Evolutionary conservation across 2,113 vertebrate species (phyloP).

Genomic region (Ophiodon elongatus): DNA sequence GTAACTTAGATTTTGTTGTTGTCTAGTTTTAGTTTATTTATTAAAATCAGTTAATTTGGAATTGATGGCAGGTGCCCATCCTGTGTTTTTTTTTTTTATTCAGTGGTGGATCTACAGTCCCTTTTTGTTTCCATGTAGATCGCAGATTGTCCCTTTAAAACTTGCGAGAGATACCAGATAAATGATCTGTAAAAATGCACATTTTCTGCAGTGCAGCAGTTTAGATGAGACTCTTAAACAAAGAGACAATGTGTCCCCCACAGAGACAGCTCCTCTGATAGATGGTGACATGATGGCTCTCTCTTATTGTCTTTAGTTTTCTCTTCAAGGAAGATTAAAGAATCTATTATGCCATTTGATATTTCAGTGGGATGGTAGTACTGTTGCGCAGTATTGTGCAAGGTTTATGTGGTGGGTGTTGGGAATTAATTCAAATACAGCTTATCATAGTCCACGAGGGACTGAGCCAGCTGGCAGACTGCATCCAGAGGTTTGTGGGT

Average conservation of each 20-base stretch:
- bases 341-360: constrained; percentile 60
- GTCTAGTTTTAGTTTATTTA: neutral
- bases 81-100: constrained; percentile 10
- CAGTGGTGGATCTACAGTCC: neutral
- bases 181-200: constrained; percentile 28
- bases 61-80: neutral
- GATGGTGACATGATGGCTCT: constrained; percentile 53
- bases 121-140: constrained; percentile 27
- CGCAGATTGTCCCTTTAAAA: constrained; percentile 32
- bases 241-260: constrained; percentile 53
- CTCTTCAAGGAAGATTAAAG: constrained; percentile 68
- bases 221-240: constrained; percentile 57
- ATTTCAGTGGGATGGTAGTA: constrained; percentile 41
- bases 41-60: neutral
- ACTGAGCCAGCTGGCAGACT: constrained; percentile 44
- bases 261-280: constrained; percentile 62
- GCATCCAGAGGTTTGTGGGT: constrained; percentile 54
- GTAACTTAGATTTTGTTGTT: neutral
- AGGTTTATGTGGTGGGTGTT: constrained; percentile 33
- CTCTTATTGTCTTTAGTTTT: constrained; percentile 67
- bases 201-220: constrained; percentile 58
- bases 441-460: constrained; percentile 61
- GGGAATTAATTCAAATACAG: constrained; percentile 67
- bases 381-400: constrained; percentile 41
- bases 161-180: constrained; percentile 26